phyloP scores from a whole-genome alignment of 2,113 vertebrate genomes.

The Oostethus manadensis region DNA sequence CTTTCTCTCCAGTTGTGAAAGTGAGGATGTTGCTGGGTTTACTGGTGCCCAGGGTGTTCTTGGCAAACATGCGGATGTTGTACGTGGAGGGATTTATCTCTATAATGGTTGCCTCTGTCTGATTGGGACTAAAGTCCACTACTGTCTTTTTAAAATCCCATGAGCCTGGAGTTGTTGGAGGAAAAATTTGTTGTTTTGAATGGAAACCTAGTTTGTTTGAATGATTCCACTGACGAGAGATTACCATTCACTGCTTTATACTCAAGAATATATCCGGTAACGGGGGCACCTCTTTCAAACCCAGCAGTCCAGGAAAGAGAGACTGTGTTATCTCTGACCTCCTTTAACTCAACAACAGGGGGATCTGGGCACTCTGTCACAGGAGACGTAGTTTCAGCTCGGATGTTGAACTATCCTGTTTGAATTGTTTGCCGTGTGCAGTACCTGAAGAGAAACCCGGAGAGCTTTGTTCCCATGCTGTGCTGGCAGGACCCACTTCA shows the following conservation, averaged over 20 bases:
- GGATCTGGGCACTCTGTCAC: constrained; percentile 38
- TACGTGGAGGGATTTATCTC: constrained; percentile 57
- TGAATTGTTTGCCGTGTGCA: not conserved
- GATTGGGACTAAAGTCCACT: constrained; percentile 42
- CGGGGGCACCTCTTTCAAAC: constrained; percentile 39
- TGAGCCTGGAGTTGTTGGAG: constrained; percentile 28
- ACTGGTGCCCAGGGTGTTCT: constrained; percentile 42
- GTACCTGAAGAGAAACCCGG: constrained; percentile 29
- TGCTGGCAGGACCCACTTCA: constrained; percentile 2
- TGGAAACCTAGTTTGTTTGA: not conserved
- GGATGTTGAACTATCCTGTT: not conserved
- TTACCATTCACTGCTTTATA: constrained; percentile 54
- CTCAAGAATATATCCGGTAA: constrained; percentile 50
- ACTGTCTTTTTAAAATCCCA: constrained; percentile 51
- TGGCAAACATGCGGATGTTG: constrained; percentile 63
- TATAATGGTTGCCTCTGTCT: constrained; percentile 56
- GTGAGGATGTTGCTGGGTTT: constrained; percentile 57
- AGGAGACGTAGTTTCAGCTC: not conserved
- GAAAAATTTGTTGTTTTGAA: not conserved
- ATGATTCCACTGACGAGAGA: not conserved
- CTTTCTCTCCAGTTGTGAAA: constrained; percentile 47
- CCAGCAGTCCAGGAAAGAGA: constrained; percentile 52
- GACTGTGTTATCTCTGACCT: constrained; percentile 32
- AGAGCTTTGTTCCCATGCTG: constrained; percentile 26
- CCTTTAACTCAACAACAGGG: constrained; percentile 41